Percentiles rank a stretch among this genome's conserved stretches.
Evolutionary conservation across 2,888 invertebrate species (phyloP).

Genomic region (Scaeva pyrastri): DNA sequence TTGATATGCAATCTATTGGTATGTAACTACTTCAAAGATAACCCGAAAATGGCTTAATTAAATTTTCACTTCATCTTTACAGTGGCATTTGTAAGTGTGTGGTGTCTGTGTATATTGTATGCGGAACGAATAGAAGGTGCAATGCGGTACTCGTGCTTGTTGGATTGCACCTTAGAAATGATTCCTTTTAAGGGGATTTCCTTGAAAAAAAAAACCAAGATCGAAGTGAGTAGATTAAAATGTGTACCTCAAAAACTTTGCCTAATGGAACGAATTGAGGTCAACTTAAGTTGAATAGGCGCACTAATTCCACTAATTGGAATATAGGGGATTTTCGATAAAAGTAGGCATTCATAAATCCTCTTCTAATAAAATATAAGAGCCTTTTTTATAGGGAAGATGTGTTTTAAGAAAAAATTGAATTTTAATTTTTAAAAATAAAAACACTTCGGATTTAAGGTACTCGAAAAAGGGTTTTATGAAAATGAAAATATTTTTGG

Average conservation of each 20-base stretch:
- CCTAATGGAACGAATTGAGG: background rate
- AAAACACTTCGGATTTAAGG: too few relatives aligned
- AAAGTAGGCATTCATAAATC: background rate
- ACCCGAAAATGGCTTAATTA: slow-evolving; percentile 73
- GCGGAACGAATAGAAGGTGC: background rate
- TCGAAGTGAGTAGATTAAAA: slow-evolving; percentile 37
- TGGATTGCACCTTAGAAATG: slow-evolving; percentile 30
- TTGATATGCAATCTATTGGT: slow-evolving; percentile 59
- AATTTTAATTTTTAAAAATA: too few relatives aligned
- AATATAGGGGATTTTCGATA: slow-evolving; percentile 37
- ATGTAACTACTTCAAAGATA: slow-evolving; percentile 48
- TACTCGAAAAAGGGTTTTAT: too few relatives aligned
- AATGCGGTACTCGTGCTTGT: slow-evolving; percentile 12
- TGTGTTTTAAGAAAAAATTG: too few relatives aligned
- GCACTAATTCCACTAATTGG: slow-evolving; percentile 53
- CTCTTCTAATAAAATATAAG: too few relatives aligned
- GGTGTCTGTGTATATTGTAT: background rate
- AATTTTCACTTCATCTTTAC: slow-evolving; percentile 71
- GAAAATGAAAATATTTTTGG: too few relatives aligned
- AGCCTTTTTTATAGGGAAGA: too few relatives aligned
- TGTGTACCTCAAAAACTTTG: slow-evolving; percentile 6
- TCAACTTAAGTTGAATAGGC: background rate
- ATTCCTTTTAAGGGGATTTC: slow-evolving; percentile 43
- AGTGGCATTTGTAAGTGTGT: background rate
- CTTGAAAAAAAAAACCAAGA: slow-evolving; percentile 32